These are phyloP conservation scores for Anser brachyrhynchus DNA, from an alignment of 2,113 vertebrate genomes.

Conservation along the genomic window DNA sequence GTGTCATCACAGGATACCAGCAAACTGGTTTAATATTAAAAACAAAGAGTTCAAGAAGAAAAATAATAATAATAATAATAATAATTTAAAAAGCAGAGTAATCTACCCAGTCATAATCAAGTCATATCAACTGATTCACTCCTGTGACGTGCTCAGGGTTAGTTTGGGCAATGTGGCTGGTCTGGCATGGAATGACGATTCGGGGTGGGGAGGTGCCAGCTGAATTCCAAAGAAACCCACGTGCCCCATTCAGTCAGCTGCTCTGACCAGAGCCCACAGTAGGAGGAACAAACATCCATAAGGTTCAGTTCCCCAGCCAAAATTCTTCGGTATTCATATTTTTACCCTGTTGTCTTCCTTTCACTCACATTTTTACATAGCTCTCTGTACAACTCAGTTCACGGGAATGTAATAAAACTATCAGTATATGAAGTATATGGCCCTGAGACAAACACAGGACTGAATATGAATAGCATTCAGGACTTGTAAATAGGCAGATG, in stretches of 20 bases:
- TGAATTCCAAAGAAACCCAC: background rate
- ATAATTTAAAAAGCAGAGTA: background rate
- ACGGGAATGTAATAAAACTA: background rate
- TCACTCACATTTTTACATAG: rapidly evolving
- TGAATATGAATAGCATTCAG: background rate
- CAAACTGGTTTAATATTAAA: background rate
- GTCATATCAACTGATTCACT: background rate
- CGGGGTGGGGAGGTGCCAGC: background rate
- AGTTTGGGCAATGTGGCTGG: background rate
- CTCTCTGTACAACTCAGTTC: background rate
- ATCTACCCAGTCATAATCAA: background rate
- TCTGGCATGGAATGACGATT: rapidly evolving
- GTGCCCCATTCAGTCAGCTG: rapidly evolving
- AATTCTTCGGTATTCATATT: background rate
- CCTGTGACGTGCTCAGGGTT: rapidly evolving
- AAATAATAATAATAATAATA: background rate
- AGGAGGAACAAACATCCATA: background rate
- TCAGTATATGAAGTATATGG: background rate
- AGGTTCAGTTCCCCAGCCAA: background rate
- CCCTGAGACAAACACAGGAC: background rate
- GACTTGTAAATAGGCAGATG: background rate
- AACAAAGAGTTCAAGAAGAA: background rate
- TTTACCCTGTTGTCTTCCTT: background rate
- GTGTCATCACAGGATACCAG: background rate
- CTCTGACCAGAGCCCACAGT: background rate